Percentiles rank a stretch among this genome's conserved stretches.
phyloP scores from a whole-genome alignment of 2,797 vertebrate species.

The Sebastolobus altivelis region DNA sequence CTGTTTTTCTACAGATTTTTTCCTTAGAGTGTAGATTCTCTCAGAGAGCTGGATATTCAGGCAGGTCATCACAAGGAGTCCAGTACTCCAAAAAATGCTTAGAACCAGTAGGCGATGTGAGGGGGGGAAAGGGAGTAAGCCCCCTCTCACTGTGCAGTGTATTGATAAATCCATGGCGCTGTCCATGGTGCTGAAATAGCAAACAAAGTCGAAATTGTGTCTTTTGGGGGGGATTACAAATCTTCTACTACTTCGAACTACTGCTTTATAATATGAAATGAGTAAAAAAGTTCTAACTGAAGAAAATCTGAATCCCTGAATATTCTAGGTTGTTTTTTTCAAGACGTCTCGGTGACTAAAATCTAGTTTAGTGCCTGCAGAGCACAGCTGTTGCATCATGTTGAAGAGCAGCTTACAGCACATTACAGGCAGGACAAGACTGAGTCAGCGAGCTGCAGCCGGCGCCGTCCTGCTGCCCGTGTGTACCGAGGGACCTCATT shows the following conservation, averaged over 20 bases:
- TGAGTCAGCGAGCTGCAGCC: constrained; percentile 38
- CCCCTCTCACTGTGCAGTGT: too few relatives aligned
- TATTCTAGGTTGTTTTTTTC: background rate
- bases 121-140: too few relatives aligned
- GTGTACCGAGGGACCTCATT: constrained; percentile 80
- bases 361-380: constrained; percentile 1
- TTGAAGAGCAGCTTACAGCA: constrained; percentile 62
- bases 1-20: too few relatives aligned
- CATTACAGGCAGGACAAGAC: constrained; percentile 44
- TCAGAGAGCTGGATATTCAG: background rate
- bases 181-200: too few relatives aligned
- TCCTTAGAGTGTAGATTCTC: background rate
- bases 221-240: too few relatives aligned
- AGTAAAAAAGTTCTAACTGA: background rate
- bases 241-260: too few relatives aligned
- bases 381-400: constrained; percentile 63
- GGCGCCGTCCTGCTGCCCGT: constrained; percentile 32
- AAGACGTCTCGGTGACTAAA: background rate
- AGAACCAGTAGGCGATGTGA: too few relatives aligned
- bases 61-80: background rate
- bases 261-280: background rate
- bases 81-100: too few relatives aligned
- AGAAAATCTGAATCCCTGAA: background rate
- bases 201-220: too few relatives aligned
- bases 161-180: too few relatives aligned